phyloP scores from a whole-genome alignment of 1,140 invertebrate species.

The Drosophila micromelanica region DNA sequence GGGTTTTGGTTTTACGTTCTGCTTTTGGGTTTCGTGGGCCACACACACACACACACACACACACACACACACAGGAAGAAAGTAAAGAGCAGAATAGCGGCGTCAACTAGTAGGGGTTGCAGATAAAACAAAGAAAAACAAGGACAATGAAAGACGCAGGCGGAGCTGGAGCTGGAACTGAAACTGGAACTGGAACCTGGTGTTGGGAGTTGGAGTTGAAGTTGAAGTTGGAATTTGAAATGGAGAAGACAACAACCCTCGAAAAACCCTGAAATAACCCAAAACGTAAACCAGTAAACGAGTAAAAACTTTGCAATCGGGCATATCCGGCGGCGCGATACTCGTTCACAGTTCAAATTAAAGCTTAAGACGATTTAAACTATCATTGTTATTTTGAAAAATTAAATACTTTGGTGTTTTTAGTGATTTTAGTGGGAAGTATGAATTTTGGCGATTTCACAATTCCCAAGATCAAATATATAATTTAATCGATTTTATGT shows the following conservation, averaged over 20 bases:
- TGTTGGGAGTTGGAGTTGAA: too few species aligned
- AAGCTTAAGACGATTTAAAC: too few species aligned
- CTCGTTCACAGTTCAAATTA: too few species aligned
- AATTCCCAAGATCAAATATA: too few species aligned
- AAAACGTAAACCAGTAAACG: constrained; percentile 13
- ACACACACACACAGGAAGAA: not conserved
- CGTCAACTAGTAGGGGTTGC: constrained; percentile 21
- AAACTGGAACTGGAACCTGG: not conserved
- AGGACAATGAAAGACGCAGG: constrained; percentile 18
- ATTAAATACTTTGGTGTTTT: too few species aligned
- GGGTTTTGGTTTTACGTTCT: not conserved
- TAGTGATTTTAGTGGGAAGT: too few species aligned
- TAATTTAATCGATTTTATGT: too few species aligned
- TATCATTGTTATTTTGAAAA: too few species aligned
- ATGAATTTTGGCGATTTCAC: too few species aligned
- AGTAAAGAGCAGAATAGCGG: not conserved
- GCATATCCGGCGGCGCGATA: too few species aligned
- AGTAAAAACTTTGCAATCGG: too few species aligned
- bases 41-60: too few species aligned
- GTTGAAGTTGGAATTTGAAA: not conserved
- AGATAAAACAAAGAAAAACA: constrained; percentile 6
- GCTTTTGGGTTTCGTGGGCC: not conserved
- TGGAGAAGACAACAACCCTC: constrained; percentile 40
- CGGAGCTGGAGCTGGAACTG: constrained; percentile 11
- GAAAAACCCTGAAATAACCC: constrained; percentile 11